phyloP scores from a whole-genome alignment of 2,888 invertebrate species.

The Blomia tropicalis region DNA sequence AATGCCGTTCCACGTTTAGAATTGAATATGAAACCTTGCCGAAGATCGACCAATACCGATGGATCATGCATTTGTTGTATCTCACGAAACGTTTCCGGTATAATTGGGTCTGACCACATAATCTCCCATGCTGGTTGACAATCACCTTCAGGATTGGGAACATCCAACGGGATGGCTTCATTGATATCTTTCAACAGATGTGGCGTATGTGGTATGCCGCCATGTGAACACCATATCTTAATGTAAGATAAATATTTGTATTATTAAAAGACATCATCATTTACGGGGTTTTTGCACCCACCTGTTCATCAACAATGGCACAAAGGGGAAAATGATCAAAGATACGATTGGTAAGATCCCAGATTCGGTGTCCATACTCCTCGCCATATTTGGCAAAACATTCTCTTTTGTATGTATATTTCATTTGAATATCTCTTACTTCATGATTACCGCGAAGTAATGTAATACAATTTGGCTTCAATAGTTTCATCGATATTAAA shows the following conservation, averaged over 20 bases:
- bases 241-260: too few relatives aligned
- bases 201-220: slow-evolving; percentile 44
- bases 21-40: slow-evolving; percentile 49
- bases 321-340: slow-evolving; percentile 57
- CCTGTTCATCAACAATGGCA: slow-evolving; percentile 54
- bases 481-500: slow-evolving; percentile 52
- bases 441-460: slow-evolving; percentile 59
- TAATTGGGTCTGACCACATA: not conserved
- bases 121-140: slow-evolving; percentile 35
- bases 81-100: slow-evolving; percentile 18
- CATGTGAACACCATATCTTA: slow-evolving; percentile 61
- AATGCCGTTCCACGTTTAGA: slow-evolving; percentile 52
- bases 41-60: slow-evolving; percentile 10
- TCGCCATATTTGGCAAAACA: slow-evolving; percentile 51
- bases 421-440: slow-evolving; percentile 53
- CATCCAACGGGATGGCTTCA: slow-evolving; percentile 49
- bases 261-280: too few relatives aligned
- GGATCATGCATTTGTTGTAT: slow-evolving; percentile 16
- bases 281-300: too few relatives aligned
- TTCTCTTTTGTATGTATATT: slow-evolving; percentile 57
- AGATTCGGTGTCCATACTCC: slow-evolving; percentile 46
- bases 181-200: slow-evolving; percentile 35
- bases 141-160: slow-evolving; percentile 49
- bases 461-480: slow-evolving; percentile 48
- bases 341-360: slow-evolving; percentile 52